phyloP scores from a whole-genome alignment of 2,113 vertebrate species.

The Urocolius indicus region DNA sequence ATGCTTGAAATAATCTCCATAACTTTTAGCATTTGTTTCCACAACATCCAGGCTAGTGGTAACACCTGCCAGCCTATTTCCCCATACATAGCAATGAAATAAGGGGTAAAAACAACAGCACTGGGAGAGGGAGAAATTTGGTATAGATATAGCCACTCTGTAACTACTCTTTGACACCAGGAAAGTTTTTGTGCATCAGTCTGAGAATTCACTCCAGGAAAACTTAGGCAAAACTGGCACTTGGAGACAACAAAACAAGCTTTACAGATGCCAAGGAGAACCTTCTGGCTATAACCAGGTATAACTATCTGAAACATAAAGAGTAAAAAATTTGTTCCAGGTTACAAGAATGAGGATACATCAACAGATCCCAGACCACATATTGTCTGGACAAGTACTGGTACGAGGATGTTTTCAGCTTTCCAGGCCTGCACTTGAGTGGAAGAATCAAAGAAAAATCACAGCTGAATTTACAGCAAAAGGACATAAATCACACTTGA shows the following conservation, averaged over 20 bases:
- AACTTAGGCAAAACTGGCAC: background rate
- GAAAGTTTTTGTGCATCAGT: background rate
- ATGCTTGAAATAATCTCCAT: background rate
- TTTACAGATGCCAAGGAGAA: background rate
- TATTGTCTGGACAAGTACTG: background rate
- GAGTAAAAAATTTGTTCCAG: conserved; percentile 12
- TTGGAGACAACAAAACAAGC: background rate
- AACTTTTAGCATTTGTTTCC: background rate
- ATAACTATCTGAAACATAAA: background rate
- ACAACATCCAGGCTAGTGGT: background rate
- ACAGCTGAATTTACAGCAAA: background rate
- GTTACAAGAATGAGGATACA: background rate
- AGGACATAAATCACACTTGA: background rate
- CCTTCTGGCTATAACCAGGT: no score
- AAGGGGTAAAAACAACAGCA: background rate
- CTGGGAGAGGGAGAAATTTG: background rate
- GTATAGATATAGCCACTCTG: background rate
- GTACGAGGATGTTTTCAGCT: background rate
- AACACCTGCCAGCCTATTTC: background rate
- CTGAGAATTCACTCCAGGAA: background rate
- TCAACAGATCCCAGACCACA: background rate
- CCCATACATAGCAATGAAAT: background rate
- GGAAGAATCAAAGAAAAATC: background rate
- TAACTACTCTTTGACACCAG: background rate
- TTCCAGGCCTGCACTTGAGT: background rate